These are phyloP conservation scores for Monopis laevigella DNA, from an alignment of 2,888 invertebrate genomes.

Conservation along the genomic window DNA sequence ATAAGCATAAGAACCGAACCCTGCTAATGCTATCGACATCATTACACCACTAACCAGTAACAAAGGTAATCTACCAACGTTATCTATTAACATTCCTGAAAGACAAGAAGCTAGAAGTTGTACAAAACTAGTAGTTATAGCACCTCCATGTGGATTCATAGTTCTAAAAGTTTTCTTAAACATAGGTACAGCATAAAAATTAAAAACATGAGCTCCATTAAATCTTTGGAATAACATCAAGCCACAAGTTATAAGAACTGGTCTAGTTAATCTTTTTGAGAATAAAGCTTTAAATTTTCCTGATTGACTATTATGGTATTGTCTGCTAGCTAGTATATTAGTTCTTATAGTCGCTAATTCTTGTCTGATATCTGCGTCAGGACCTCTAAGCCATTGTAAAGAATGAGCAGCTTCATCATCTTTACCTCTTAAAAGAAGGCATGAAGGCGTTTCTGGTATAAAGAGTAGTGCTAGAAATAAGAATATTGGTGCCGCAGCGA, in stretches of 20 bases:
- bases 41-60: conserved; percentile 84
- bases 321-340: conserved; percentile 69
- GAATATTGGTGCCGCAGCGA: conserved; percentile 78
- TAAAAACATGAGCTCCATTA: conserved; percentile 84
- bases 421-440: conserved; percentile 76
- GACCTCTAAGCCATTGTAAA: conserved; percentile 81
- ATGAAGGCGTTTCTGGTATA: conserved; percentile 90
- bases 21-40: conserved; percentile 85
- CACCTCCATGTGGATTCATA: conserved; percentile 83
- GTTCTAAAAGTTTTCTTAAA: conserved; percentile 84
- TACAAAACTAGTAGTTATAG: conserved; percentile 84
- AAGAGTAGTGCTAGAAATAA: conserved; percentile 78
- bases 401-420: conserved; percentile 80
- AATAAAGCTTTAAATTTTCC: conserved; percentile 44
- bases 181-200: conserved; percentile 86
- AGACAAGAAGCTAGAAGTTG: conserved; percentile 84
- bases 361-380: conserved; percentile 77
- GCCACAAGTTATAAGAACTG: conserved; percentile 83
- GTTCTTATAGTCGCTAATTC: conserved; percentile 77
- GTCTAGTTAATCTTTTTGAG: conserved; percentile 65
- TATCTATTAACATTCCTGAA: conserved; percentile 85
- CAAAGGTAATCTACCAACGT: conserved; percentile 83
- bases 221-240: conserved; percentile 90
- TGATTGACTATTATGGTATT: conserved; percentile 38
- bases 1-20: conserved; percentile 86